These are phyloP conservation scores for Ryuthela nishihirai DNA, from an alignment of 2,888 invertebrate genomes.

Conservation along the genomic window DNA sequence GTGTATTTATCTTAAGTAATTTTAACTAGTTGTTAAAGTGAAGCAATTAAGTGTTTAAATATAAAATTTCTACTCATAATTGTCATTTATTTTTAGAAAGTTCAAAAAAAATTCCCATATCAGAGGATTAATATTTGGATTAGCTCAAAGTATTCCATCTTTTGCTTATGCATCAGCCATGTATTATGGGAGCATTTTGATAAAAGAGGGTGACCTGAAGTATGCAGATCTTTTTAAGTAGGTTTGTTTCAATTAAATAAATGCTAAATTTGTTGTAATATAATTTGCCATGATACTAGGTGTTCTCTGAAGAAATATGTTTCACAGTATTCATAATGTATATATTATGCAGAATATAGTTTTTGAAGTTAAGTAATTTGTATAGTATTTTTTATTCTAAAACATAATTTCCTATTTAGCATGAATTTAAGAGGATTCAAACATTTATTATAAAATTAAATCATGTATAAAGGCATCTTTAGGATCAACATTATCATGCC, in stretches of 20 bases:
- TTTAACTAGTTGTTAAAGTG: no score
- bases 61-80: no score
- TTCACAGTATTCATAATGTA: no score
- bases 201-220: slow-evolving; percentile 60
- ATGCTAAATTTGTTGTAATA: background rate
- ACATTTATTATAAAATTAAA: no score
- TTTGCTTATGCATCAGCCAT: slow-evolving; percentile 67
- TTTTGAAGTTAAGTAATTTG: no score
- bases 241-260: background rate
- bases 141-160: slow-evolving; percentile 67
- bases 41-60: no score
- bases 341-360: no score
- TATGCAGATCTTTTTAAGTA: slow-evolving; percentile 70
- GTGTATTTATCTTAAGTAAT: background rate
- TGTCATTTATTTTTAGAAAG: background rate
- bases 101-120: slow-evolving; percentile 53
- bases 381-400: no score
- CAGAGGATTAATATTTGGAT: slow-evolving; percentile 65
- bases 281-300: background rate
- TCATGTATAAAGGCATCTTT: no score
- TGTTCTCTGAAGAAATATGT: background rate
- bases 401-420: no score
- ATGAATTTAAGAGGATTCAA: no score
- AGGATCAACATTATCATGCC: no score
- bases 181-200: slow-evolving; percentile 67